These are phyloP conservation scores for Enteromius fasciolatus DNA, from an alignment of 2,797 vertebrate species.

Conservation along the genomic window DNA sequence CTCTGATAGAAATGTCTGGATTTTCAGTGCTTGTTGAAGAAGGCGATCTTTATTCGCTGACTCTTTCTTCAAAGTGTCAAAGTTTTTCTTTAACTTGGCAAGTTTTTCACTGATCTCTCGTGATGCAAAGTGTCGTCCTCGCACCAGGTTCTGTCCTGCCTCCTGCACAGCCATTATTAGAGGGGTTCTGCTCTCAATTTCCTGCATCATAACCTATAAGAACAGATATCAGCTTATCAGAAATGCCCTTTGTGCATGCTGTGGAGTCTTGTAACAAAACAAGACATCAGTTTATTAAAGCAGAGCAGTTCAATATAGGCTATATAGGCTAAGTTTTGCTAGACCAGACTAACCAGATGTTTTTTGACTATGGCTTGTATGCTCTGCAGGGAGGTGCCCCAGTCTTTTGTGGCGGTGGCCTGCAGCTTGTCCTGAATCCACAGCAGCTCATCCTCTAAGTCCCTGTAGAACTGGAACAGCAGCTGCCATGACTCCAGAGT, in stretches of 20 bases:
- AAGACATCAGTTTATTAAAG: background rate
- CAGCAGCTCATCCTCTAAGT: slow-evolving; percentile 82
- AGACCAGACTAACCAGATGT: slow-evolving; percentile 78
- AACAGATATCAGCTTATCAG: background rate
- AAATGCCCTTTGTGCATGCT: background rate
- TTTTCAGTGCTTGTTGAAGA: slow-evolving; percentile 80
- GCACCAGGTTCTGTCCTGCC: slow-evolving; percentile 81
- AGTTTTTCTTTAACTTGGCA: slow-evolving; percentile 77
- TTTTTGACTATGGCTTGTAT: slow-evolving; percentile 81
- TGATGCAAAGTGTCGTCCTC: slow-evolving; percentile 80
- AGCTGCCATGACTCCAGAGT: slow-evolving; percentile 81
- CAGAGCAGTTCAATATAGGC: background rate
- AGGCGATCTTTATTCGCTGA: slow-evolving; percentile 69
- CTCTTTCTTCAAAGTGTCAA: slow-evolving; percentile 74
- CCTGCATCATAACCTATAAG: slow-evolving; percentile 81
- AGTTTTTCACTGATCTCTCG: slow-evolving; percentile 75
- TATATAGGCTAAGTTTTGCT: background rate
- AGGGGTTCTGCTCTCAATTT: slow-evolving; percentile 78
- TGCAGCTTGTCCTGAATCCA: slow-evolving; percentile 85
- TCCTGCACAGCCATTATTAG: slow-evolving; percentile 80
- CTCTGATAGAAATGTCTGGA: slow-evolving; percentile 82
- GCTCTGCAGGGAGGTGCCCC: slow-evolving; percentile 74
- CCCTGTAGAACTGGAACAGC: slow-evolving; percentile 84
- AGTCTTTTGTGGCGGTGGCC: slow-evolving; percentile 73
- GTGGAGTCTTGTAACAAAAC: background rate